Conservation (phyloP, 2,113 vertebrate species). For the Antennarius striatus region DNA sequence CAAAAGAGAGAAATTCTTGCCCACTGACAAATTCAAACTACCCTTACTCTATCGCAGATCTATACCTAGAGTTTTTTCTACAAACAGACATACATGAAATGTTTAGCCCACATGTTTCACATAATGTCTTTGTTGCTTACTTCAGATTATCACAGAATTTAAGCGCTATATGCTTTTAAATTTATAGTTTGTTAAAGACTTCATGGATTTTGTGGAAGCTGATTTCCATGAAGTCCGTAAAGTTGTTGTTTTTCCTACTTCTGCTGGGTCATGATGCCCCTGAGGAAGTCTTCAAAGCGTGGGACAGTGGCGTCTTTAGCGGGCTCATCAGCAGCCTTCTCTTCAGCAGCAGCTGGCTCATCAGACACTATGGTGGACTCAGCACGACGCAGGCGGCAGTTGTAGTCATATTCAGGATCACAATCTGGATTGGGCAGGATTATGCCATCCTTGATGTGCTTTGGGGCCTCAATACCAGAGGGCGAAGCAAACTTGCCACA, state of each 20-base stretch:
- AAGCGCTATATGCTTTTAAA: constrained; percentile 22
- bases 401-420: constrained; percentile 81
- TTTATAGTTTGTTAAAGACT: constrained; percentile 1
- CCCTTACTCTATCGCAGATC: constrained; percentile 59
- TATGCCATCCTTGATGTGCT: constrained; percentile 53
- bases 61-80: constrained; percentile 62
- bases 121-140: constrained; percentile 13
- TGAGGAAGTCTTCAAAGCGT: constrained; percentile 75
- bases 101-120: constrained; percentile 46
- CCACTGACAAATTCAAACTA: constrained; percentile 48
- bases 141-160: constrained; percentile 31
- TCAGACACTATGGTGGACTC: constrained; percentile 34
- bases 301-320: constrained; percentile 31
- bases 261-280: constrained; percentile 58
- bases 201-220: background rate
- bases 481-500: constrained; percentile 68
- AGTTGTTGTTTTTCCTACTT: constrained; percentile 50
- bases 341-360: constrained; percentile 33
- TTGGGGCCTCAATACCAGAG: constrained; percentile 6
- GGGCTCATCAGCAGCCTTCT: constrained; percentile 30
- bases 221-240: constrained; percentile 18
- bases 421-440: constrained; percentile 78
- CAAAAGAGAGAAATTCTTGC: constrained; percentile 54
- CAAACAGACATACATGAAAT: constrained; percentile 52
- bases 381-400: constrained; percentile 76